Conservation (phyloP, 2,113 vertebrate genomes). For the Phaethornis superciliosus region DNA sequence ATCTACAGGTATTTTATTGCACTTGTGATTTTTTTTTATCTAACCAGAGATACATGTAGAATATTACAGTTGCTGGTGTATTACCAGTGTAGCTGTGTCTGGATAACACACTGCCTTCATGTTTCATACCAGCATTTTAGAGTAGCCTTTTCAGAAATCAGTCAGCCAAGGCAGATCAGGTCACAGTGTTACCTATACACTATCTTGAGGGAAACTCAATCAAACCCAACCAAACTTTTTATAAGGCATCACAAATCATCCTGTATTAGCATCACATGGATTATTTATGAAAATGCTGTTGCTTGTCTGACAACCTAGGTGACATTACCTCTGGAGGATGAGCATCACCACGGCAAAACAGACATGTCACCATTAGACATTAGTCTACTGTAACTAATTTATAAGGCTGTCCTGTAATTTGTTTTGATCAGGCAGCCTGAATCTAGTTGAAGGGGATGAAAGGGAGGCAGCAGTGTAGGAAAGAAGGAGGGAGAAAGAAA, state of each 20-base stretch:
- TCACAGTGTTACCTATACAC: slow-evolving; percentile 13
- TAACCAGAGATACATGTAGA: neutral
- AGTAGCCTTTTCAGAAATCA: slow-evolving; percentile 15
- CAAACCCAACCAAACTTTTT: slow-evolving; percentile 62
- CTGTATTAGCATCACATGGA: slow-evolving; percentile 73
- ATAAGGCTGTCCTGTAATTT: slow-evolving; percentile 75
- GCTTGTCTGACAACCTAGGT: slow-evolving; percentile 73
- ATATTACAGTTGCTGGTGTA: neutral
- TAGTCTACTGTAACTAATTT: slow-evolving; percentile 76
- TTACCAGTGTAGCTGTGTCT: neutral
- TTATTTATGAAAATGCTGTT: slow-evolving; percentile 77
- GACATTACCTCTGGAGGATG: slow-evolving; percentile 75
- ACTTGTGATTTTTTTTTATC: slow-evolving; percentile 34
- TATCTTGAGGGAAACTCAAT: slow-evolving; percentile 55
- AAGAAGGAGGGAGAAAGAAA: slow-evolving; percentile 15
- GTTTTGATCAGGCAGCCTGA: slow-evolving; percentile 72
- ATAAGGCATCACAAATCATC: slow-evolving; percentile 67
- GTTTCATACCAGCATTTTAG: neutral
- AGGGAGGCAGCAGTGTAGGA: slow-evolving; percentile 6
- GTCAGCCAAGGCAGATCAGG: neutral
- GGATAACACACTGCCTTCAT: neutral
- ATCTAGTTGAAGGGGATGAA: slow-evolving; percentile 63
- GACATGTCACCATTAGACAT: slow-evolving; percentile 72
- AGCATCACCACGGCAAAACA: slow-evolving; percentile 73
- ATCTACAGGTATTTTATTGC: neutral